A percentile compares a stretch with the other conserved stretches of the same genome.
phyloP scores from a whole-genome alignment of 1,140 invertebrate genomes.

The Cydia strobilella region DNA sequence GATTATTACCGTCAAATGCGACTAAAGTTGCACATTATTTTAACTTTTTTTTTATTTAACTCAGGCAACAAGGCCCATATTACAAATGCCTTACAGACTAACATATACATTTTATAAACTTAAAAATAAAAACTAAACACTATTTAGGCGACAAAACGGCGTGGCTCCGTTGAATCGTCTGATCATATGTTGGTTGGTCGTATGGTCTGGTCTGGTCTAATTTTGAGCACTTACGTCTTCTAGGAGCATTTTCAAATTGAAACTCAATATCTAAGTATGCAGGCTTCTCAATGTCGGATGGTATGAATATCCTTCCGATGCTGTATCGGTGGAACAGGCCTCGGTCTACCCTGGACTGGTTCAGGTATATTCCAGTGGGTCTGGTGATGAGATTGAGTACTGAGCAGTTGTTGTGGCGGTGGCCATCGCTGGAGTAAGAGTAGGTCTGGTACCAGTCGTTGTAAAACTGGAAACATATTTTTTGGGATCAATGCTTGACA shows the following conservation, averaged over 20 bases:
- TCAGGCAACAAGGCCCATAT: no score
- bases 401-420: conserved; percentile 63
- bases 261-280: conserved; percentile 55
- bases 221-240: conserved; percentile 58
- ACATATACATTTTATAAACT: no score
- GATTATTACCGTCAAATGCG: no score
- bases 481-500: no score
- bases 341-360: conserved; percentile 64
- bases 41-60: no score
- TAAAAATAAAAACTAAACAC: no score
- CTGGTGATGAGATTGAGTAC: conserved; percentile 52
- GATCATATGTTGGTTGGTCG: no score
- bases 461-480: conserved; percentile 56
- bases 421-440: conserved; percentile 66
- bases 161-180: no score
- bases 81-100: no score
- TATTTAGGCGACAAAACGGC: no score
- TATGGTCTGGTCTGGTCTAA: no score
- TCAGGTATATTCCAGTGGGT: conserved; percentile 58
- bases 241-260: conserved; percentile 57
- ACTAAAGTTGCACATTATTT: not conserved
- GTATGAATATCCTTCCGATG: conserved; percentile 57
- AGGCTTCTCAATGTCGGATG: conserved; percentile 47
- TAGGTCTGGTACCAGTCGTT: conserved; percentile 67
- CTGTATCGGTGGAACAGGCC: conserved; percentile 68